Base-by-base conservation (phyloP, 2,888 invertebrate genomes). In the Stegophylla sp. region DNA sequence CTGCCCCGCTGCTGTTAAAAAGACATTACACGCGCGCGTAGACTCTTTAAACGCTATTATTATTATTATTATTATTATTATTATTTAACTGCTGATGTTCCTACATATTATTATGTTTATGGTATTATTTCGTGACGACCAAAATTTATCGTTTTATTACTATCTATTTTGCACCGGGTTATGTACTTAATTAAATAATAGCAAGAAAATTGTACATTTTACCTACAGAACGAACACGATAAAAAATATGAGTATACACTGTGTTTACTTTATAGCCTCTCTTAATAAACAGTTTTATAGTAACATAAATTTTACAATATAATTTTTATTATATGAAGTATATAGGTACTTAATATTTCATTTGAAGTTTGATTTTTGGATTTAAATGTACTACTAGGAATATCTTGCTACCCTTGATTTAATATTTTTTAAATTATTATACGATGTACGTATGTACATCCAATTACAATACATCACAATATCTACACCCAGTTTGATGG, bases 121-220 rank as follows among this genome's bases (percentile, higher is more conserved):
- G 75, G 64, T 51, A 75, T 64, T 64, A 51, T 75, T 51, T 75
- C 75, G 64, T 64, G 75, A 75, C 75, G 75, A 75, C 51, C 75
- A 23, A 34, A 51, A 63, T 75, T 75, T 75, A 75, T 75, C 63
- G 75, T 63, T 75, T 75, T 75, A 75, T 75, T 75, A 64, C 75
- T 51, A 75, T 75, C 75, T 75, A 75, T 75, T 75, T 75, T 75
- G 75, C 75, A 75, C 63, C 64, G 45, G 10, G 45, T 69, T 74
- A 61, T 75, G 75, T 75, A 75, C 75, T 75, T 75, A 75, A 75
- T 75, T 75, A 75, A 75, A 75, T 75, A 75, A 75, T 64, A 63
- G 75, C 64, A 45, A 64, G 51, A 75, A 64, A 64, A 75, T 63
- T 61, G 59, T 59, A 61, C 51, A 63, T 34, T 63, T 74, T 63